Evolutionary conservation across 2,888 invertebrate species (phyloP).

Genomic region (Dastarcus helophoroides): DNA sequence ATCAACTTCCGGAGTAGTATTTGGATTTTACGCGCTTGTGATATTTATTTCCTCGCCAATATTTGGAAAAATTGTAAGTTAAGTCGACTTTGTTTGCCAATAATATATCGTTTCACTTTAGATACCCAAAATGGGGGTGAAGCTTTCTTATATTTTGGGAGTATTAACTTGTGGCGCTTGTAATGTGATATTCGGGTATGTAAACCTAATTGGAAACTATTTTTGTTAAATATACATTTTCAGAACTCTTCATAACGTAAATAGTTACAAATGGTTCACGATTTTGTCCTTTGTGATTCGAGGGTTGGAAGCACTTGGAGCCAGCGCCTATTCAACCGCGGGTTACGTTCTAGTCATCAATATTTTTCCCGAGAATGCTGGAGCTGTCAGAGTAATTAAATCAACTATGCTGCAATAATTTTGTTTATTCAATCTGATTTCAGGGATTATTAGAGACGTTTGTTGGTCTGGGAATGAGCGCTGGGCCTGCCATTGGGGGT

Average conservation of each 20-base stretch:
- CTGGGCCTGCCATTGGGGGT: slow-evolving; percentile 70
- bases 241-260: slow-evolving; percentile 52
- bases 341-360: slow-evolving; percentile 66
- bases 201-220: neutral
- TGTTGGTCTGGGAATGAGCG: slow-evolving; percentile 68
- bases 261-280: slow-evolving; percentile 49
- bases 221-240: slow-evolving; percentile 4
- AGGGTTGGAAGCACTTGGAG: slow-evolving; percentile 61
- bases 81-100: slow-evolving; percentile 4
- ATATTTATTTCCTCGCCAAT: slow-evolving; percentile 62
- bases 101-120: slow-evolving; percentile 32
- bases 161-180: slow-evolving; percentile 57
- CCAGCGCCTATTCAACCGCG: slow-evolving; percentile 64
- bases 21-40: slow-evolving; percentile 64
- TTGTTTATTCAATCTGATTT: slow-evolving; percentile 39
- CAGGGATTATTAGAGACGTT: slow-evolving; percentile 68
- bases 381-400: slow-evolving; percentile 51
- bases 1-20: slow-evolving; percentile 60
- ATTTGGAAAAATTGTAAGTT: slow-evolving; percentile 63
- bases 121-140: slow-evolving; percentile 58
- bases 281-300: slow-evolving; percentile 58
- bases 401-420: slow-evolving; percentile 57
- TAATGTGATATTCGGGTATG: slow-evolving; percentile 62
- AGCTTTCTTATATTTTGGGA: slow-evolving; percentile 57
- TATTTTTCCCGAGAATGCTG: slow-evolving; percentile 62